Evolutionary conservation across 2,797 vertebrate genomes (phyloP), one percentile per base, ranked within the genome.

Genomic region (Amblyopsis hoosieri): DNA sequence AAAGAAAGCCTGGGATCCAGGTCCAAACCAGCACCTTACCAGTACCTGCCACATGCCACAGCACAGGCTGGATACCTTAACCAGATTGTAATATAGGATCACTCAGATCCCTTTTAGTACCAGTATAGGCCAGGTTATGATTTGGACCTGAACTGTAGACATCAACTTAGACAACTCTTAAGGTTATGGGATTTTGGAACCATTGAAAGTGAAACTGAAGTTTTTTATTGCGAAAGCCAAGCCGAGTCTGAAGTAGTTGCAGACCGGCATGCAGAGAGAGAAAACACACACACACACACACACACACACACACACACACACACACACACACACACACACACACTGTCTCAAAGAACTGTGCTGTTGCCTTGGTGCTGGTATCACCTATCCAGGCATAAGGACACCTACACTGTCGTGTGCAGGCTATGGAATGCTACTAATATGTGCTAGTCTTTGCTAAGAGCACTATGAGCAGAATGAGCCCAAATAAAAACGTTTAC

Each of bases 331-430:
- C 9, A 29, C 23, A 31, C 19, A 31, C 53, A 81, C 78, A 50
- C 75, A 78, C 78, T 72, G 79, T 83, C 75, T 83, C 78, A 78
- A 65, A 83, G 82, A 79, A 86, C 87, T 90, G 89, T 91, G 89
- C 85, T 89, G 85, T 88, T 62, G 71, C 89, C 88, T 86, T 85
- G 83, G 82, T 91, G 88, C 89, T 91, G 87, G 88, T 90, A 87
- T 79, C 78, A 79, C 86, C 82, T 87, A 79, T 85, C 75, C 85
- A 33, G 45, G 31, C 19, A 19, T 15, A 3, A 15, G 76, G 80
- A 85, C 79, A 76, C 81, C 83, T 79, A 83, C 83, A 81, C 84
- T 19, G 69, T 82, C 76, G 80, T 71, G 79, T 85, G 85, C 75
- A 80, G 84, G 82, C 81, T 78, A 78, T 79, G 87, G 84, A 89